Conservation (phyloP, 2,113 vertebrate species). For the Gallinago paraguaiae region DNA sequence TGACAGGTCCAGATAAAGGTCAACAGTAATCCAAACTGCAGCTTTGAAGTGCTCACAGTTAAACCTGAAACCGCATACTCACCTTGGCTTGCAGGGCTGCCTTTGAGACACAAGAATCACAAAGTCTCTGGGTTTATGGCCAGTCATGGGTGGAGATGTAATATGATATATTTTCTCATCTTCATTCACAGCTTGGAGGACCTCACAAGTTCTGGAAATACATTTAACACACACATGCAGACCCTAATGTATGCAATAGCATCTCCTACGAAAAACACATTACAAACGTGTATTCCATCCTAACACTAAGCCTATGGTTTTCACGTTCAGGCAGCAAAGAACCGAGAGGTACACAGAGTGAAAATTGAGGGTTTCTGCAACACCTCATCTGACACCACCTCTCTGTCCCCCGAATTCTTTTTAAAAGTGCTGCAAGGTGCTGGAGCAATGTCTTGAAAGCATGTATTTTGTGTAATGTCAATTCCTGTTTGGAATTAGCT, state of each 20-base stretch:
- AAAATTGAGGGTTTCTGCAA: not conserved
- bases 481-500: not conserved
- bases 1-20: not conserved
- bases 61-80: conserved; percentile 1
- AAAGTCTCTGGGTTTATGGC: conserved; percentile 71
- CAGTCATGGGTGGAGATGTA: conserved; percentile 44
- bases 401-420: not conserved
- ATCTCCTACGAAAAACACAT: not conserved
- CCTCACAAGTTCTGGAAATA: conserved; percentile 71
- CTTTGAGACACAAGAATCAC: conserved; percentile 76
- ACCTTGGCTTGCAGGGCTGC: conserved; percentile 66
- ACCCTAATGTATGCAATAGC: not conserved
- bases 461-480: rapidly evolving
- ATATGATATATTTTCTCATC: conserved; percentile 77
- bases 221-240: not conserved
- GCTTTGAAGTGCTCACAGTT: not conserved
- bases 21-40: not conserved
- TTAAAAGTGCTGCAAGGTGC: not conserved
- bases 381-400: not conserved
- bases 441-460: not conserved
- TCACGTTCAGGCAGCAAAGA: not conserved
- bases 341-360: not conserved
- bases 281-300: not conserved
- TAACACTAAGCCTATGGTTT: not conserved
- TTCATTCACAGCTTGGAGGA: conserved; percentile 67